These are phyloP conservation scores for Heliothis subflexa DNA, from an alignment of 1,140 invertebrate genomes.

Conservation along the genomic window DNA sequence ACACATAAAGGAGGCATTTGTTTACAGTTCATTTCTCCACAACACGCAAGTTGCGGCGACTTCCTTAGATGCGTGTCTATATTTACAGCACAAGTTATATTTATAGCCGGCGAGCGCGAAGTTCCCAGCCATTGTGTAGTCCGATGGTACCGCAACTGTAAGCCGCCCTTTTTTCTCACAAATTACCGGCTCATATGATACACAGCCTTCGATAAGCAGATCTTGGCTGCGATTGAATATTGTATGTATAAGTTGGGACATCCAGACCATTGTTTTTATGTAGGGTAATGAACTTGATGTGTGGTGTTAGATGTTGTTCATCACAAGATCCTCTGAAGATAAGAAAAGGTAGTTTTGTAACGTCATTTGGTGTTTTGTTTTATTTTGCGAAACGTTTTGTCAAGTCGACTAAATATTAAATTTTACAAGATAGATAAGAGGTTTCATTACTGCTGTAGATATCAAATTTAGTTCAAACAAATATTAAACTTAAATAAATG, in stretches of 20 bases:
- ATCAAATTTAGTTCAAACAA: too few relatives aligned
- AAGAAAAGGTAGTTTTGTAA: too few relatives aligned
- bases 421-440: too few relatives aligned
- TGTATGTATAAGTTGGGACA: background rate
- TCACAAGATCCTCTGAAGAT: too few relatives aligned
- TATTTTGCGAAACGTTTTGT: background rate
- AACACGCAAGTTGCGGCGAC: background rate
- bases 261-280: constrained; percentile 19
- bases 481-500: too few relatives aligned
- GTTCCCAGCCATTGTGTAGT: constrained; percentile 44
- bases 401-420: too few relatives aligned
- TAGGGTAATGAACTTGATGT: constrained; percentile 6
- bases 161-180: constrained; percentile 51
- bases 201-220: constrained; percentile 24
- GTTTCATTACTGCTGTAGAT: too few relatives aligned
- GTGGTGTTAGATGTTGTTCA: background rate
- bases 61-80: constrained; percentile 18
- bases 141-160: constrained; percentile 22
- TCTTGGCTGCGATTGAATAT: constrained; percentile 19
- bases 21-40: background rate
- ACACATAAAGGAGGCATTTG: too few relatives aligned
- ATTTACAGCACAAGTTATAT: constrained; percentile 21
- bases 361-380: too few relatives aligned
- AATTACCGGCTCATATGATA: constrained; percentile 23
- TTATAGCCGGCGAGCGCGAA: constrained; percentile 23